Conservation (phyloP, 2,113 vertebrate species). For the Copsychus sechellarum region DNA sequence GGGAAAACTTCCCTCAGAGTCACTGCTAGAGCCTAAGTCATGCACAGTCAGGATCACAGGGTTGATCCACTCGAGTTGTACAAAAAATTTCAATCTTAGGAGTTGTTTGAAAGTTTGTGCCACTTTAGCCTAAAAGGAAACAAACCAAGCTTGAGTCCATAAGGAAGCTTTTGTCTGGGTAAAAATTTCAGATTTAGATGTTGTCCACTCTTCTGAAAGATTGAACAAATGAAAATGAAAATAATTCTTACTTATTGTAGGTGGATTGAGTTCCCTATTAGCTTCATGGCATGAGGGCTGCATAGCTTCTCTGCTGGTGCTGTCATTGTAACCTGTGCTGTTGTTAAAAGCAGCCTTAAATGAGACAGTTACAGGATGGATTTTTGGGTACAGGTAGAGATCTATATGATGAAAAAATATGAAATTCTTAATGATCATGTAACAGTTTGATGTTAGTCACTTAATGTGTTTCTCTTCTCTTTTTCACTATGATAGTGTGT, state of each 20-base stretch:
- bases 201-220: neutral
- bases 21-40: neutral
- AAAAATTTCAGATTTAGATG: neutral
- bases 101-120: neutral
- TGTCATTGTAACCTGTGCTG: neutral
- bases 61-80: neutral
- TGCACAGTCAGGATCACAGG: neutral
- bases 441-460: neutral
- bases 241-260: neutral
- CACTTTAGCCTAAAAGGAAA: neutral
- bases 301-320: neutral
- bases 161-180: neutral
- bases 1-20: neutral
- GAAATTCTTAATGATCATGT: neutral
- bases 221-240: neutral
- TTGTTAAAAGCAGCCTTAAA: neutral
- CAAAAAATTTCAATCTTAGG: neutral
- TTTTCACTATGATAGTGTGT: neutral
- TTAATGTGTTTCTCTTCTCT: neutral
- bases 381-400: neutral
- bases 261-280: neutral
- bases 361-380: neutral
- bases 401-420: neutral
- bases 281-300: neutral
- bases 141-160: accelerated